These are phyloP conservation scores for Synergus itoensis DNA, from an alignment of 2,888 invertebrate genomes.

Conservation along the genomic window DNA sequence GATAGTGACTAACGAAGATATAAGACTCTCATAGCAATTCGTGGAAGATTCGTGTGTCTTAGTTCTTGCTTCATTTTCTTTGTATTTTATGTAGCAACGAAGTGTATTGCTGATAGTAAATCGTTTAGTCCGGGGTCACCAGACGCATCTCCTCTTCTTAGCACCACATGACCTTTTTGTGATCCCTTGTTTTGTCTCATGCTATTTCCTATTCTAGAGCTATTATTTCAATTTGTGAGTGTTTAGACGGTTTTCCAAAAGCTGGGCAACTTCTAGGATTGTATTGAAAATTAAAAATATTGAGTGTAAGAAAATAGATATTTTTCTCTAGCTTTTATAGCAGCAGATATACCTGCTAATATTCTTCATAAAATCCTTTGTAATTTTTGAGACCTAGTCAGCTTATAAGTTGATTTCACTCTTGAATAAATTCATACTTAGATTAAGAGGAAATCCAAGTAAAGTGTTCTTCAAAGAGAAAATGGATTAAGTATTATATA, in stretches of 20 bases:
- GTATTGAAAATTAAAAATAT: no score
- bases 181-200: background rate
- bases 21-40: constrained; percentile 25
- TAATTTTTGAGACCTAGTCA: background rate
- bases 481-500: no score
- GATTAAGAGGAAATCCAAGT: no score
- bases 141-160: constrained; percentile 13
- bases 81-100: constrained; percentile 4
- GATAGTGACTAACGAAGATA: constrained; percentile 8
- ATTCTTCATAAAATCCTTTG: background rate
- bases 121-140: constrained; percentile 57
- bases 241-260: no score
- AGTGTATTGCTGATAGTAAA: constrained; percentile 60
- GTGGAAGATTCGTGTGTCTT: background rate
- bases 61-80: constrained; percentile 22
- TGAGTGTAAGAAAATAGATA: no score
- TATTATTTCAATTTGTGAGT: background rate
- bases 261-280: no score
- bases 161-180: background rate
- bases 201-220: background rate
- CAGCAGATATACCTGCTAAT: background rate
- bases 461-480: no score
- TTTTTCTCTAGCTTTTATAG: no score
- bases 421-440: no score
- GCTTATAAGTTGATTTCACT: no score